phyloP scores from a whole-genome alignment of 2,888 invertebrate species.

The Orchesella flavescens region DNA sequence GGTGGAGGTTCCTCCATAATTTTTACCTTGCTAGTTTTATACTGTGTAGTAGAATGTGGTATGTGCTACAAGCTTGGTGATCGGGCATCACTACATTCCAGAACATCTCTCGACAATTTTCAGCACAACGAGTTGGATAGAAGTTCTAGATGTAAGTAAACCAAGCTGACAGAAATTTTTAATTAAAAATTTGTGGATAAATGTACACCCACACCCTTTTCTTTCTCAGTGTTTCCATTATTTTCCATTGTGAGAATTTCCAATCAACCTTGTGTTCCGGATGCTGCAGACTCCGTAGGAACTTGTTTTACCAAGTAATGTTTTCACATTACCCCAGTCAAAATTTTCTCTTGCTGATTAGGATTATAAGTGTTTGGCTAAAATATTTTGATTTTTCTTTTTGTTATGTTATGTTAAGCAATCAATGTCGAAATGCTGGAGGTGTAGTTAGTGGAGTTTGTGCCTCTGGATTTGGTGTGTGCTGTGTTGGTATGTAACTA shows the following conservation, averaged over 20 bases:
- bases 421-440: conserved; percentile 67
- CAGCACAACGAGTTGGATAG: conserved; percentile 9
- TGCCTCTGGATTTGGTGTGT: conserved; percentile 69
- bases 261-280: conserved; percentile 68
- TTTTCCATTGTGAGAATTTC: conserved; percentile 69
- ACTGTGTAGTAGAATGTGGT: no score
- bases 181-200: neutral
- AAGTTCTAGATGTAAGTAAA: conserved; percentile 31
- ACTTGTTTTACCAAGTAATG: conserved; percentile 70
- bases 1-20: no score
- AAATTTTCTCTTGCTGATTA: no score
- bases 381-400: no score
- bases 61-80: conserved; percentile 7
- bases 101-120: neutral
- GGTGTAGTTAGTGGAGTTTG: conserved; percentile 66
- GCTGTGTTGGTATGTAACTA: conserved; percentile 65
- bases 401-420: conserved; percentile 34
- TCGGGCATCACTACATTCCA: no score
- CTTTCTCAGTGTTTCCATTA: conserved; percentile 66
- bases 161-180: neutral
- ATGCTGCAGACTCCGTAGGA: conserved; percentile 51
- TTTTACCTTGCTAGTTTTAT: neutral
- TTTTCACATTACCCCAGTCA: neutral
- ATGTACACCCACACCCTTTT: neutral
- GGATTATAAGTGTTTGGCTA: no score